Evolutionary conservation across 2,888 invertebrate species (phyloP).

Genomic region (Caenorhabditis sp.): DNA sequence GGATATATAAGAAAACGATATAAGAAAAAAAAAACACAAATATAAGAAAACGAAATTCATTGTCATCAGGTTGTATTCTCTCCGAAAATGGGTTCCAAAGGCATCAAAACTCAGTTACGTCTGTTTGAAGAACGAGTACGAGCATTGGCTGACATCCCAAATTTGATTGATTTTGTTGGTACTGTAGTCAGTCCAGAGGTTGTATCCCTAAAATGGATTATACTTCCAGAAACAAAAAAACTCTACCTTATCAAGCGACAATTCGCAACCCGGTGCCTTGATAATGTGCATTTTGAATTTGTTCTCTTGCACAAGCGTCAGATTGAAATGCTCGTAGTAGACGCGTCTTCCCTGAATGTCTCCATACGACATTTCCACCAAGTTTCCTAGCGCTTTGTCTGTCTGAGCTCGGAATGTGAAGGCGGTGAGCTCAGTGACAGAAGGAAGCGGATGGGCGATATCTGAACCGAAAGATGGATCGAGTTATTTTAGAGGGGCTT

Average conservation of each 20-base stretch:
- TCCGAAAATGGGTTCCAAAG: too few relatives aligned
- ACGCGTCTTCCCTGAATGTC: not conserved
- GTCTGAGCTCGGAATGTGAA: slow-evolving; percentile 10
- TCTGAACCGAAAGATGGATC: slow-evolving; percentile 1
- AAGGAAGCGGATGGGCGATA: slow-evolving; percentile 29
- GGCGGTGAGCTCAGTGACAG: not conserved
- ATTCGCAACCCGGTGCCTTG: slow-evolving; percentile 31
- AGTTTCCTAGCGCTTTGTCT: too few relatives aligned
- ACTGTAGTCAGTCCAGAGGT: not conserved
- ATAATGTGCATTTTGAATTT: slow-evolving; percentile 24
- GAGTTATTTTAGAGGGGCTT: not conserved
- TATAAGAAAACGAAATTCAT: too few relatives aligned
- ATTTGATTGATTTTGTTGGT: not conserved
- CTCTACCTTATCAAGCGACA: slow-evolving; percentile 11
- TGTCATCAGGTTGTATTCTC: too few relatives aligned
- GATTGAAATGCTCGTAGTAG: slow-evolving; percentile 24
- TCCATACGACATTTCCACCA: slow-evolving; percentile 37
- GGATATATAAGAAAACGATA: too few relatives aligned
- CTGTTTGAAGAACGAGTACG: slow-evolving; percentile 11
- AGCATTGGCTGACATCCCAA: slow-evolving; percentile 6
- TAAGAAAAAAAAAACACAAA: too few relatives aligned
- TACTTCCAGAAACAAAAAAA: not conserved
- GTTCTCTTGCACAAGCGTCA: not conserved
- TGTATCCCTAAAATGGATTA: slow-evolving; percentile 2
- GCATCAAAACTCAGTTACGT: not conserved